Conservation (phyloP, 2,797 vertebrate species). For the Setipinna tenuifilis region DNA sequence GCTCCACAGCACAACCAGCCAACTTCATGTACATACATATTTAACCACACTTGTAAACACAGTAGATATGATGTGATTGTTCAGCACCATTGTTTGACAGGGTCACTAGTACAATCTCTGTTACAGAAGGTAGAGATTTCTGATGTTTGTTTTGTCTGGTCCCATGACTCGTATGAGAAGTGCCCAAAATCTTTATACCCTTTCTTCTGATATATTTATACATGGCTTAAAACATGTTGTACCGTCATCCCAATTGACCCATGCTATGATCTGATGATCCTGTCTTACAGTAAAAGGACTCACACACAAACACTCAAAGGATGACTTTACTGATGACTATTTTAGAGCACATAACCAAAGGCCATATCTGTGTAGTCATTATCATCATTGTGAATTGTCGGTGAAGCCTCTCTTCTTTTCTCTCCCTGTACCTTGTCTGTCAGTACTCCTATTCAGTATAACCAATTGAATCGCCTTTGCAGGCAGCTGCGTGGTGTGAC, state of each 20-base stretch:
- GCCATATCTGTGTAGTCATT: background rate
- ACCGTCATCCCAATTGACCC: background rate
- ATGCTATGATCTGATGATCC: no score
- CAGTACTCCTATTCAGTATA: slow-evolving; percentile 2
- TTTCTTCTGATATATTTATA: background rate
- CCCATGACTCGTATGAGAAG: no score
- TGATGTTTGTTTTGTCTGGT: background rate
- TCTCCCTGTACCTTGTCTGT: background rate
- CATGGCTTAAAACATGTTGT: background rate
- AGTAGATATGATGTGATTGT: background rate
- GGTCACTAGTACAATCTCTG: no score
- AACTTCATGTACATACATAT: no score
- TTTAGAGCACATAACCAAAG: background rate
- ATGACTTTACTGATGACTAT: background rate
- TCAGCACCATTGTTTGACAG: background rate
- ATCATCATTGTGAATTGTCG: background rate
- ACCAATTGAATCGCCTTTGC: background rate
- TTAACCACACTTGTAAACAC: background rate
- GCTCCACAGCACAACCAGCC: no score
- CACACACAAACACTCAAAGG: background rate
- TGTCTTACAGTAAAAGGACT: no score
- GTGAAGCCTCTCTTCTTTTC: background rate
- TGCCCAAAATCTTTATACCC: no score
- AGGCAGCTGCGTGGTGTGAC: slow-evolving; percentile 37
- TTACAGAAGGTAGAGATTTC: background rate